These are phyloP conservation scores for Alviniconcha strummeri DNA, from an alignment of 2,888 invertebrate species.

Conservation along the genomic window DNA sequence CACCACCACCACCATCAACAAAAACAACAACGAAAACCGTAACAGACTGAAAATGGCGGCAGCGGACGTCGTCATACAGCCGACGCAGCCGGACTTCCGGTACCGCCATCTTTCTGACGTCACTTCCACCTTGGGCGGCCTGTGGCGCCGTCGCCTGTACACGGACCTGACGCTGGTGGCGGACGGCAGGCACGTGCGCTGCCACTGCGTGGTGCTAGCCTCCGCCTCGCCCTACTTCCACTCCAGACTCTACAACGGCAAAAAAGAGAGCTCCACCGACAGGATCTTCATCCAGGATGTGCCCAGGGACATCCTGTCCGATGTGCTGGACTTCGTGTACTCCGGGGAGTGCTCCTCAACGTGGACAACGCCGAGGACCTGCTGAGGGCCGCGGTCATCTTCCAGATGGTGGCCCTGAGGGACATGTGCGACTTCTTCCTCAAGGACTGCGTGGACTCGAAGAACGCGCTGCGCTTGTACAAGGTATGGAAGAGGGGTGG, in stretches of 20 bases:
- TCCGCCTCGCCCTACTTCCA: conserved; percentile 41
- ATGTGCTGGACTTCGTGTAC: conserved; percentile 89
- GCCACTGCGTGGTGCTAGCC: conserved; percentile 39
- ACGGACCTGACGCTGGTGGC: conserved; percentile 41
- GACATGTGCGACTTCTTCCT: conserved; percentile 87
- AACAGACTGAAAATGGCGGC: too few species aligned
- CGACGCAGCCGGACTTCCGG: conserved; percentile 18
- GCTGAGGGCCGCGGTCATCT: conserved; percentile 88
- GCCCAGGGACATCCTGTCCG: conserved; percentile 83
- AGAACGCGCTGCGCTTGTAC: conserved; percentile 89
- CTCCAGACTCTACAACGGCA: conserved; percentile 38
- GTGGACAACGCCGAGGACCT: conserved; percentile 83
- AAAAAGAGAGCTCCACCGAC: conserved; percentile 35
- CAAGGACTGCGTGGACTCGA: conserved; percentile 81
- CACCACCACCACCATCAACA: too few species aligned
- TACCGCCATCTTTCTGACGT: conserved; percentile 37
- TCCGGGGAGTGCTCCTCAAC: conserved; percentile 85
- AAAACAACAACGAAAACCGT: too few species aligned
- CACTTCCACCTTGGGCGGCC: conserved; percentile 31
- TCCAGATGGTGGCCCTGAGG: conserved; percentile 86
- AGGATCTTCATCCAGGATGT: conserved; percentile 68
- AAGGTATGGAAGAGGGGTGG: conserved; percentile 77
- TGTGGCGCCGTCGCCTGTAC: conserved; percentile 40
- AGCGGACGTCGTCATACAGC: background rate
- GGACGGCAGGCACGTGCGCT: conserved; percentile 36